phyloP scores from a whole-genome alignment of 2,888 invertebrate species.

The Troglohyphantes excavatus region DNA sequence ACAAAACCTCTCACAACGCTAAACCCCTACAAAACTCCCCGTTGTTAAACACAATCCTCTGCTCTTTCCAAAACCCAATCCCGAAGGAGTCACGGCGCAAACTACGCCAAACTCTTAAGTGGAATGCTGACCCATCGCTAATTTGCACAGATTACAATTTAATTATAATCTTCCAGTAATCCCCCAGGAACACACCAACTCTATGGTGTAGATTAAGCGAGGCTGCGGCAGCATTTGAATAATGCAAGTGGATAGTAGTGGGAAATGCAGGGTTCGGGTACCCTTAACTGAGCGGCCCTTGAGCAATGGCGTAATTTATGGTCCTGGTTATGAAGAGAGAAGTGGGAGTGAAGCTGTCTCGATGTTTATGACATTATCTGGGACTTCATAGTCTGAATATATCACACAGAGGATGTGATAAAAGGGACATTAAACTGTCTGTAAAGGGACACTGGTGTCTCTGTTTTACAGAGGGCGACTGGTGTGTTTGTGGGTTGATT shows the following conservation, averaged over 20 bases:
- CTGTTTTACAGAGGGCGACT: too few species aligned
- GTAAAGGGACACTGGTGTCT: background rate
- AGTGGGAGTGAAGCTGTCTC: conserved; percentile 8
- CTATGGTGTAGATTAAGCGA: background rate
- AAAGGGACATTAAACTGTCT: background rate
- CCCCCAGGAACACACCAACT: background rate
- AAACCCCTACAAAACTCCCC: too few species aligned
- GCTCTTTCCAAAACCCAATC: too few species aligned
- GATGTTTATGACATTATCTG: conserved; percentile 27
- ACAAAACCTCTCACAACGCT: too few species aligned
- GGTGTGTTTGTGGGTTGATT: too few species aligned
- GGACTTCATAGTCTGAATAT: conserved; percentile 19
- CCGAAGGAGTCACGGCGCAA: background rate
- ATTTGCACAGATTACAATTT: conserved; percentile 31
- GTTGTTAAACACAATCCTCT: too few species aligned
- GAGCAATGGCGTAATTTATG: conserved; percentile 26
- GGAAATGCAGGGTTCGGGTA: background rate
- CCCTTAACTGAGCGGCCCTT: background rate
- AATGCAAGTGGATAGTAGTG: background rate
- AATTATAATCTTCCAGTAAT: conserved; percentile 12
- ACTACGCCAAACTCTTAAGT: background rate
- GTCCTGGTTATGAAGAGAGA: background rate
- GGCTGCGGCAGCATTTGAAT: background rate
- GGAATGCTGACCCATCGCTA: conserved; percentile 4
- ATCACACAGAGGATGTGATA: background rate